Conservation (phyloP, 2,888 invertebrate species). For the Chaitophorus viminalis region DNA sequence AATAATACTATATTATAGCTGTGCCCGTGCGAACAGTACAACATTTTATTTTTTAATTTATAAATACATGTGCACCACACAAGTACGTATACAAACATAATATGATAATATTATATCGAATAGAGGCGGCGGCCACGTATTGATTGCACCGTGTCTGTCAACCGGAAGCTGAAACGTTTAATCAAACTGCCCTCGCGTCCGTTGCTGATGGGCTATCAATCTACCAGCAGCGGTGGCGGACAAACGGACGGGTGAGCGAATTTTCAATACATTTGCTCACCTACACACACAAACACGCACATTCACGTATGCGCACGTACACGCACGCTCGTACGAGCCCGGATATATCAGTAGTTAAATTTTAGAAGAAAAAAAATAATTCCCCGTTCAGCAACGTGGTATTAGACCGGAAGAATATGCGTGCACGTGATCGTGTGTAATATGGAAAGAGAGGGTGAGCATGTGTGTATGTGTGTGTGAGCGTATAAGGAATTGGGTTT, state of each 20-base stretch:
- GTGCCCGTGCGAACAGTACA: background rate
- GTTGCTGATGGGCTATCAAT: constrained; percentile 18
- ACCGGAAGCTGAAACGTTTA: constrained; percentile 34
- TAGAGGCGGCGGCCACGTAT: background rate
- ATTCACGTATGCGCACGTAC: no score
- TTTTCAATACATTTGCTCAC: background rate
- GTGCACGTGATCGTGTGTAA: background rate
- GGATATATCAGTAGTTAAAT: background rate
- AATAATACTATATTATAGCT: no score
- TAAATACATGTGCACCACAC: background rate
- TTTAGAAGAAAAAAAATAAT: background rate
- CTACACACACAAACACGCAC: no score
- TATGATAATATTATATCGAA: background rate
- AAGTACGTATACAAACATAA: background rate
- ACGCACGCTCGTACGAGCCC: background rate
- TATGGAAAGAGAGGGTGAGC: background rate
- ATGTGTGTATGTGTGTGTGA: no score
- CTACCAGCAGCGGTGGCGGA: background rate
- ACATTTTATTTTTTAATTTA: background rate
- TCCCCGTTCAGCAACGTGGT: background rate
- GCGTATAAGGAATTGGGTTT: background rate
- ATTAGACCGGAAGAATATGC: background rate
- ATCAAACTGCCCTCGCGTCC: constrained; percentile 2
- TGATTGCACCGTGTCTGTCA: constrained; percentile 37
- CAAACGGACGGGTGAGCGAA: background rate